Conservation (phyloP, 2,113 vertebrate genomes). For the Gila orcuttii region DNA sequence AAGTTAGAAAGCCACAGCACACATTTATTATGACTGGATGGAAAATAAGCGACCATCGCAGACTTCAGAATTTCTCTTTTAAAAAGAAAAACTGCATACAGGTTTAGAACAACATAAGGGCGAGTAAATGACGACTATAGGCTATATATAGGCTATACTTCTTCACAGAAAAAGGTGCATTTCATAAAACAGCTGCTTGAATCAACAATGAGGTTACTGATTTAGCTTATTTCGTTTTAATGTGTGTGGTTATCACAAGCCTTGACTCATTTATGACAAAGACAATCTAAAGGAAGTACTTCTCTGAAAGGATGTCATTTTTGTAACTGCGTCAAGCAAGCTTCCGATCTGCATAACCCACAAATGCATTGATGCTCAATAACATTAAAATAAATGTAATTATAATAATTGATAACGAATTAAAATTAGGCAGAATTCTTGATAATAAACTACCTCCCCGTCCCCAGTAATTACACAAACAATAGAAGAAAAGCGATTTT, state of each 20-base stretch:
- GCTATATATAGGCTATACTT: not conserved
- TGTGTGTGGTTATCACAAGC: not conserved
- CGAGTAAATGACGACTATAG: not conserved
- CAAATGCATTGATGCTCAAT: not conserved
- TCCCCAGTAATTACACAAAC: not conserved
- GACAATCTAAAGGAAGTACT: not conserved
- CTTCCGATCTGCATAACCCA: not conserved
- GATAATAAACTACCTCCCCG: not conserved
- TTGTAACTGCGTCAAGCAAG: not conserved
- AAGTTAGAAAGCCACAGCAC: not conserved
- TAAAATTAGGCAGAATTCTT: not conserved
- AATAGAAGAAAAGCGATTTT: not conserved
- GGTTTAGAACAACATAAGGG: not conserved
- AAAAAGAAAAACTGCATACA: not conserved
- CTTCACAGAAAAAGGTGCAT: not conserved
- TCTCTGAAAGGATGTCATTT: not conserved
- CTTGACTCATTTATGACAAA: constrained; percentile 1
- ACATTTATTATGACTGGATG: not conserved
- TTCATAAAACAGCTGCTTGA: not conserved
- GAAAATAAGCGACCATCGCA: not conserved
- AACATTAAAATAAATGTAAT: not conserved
- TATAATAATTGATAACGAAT: not conserved
- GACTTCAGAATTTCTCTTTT: not conserved
- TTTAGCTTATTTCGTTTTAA: constrained; percentile 7
- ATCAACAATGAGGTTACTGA: not conserved